These are phyloP conservation scores for Parnassius orleans DNA, from an alignment of 2,888 invertebrate species.

Conservation along the genomic window DNA sequence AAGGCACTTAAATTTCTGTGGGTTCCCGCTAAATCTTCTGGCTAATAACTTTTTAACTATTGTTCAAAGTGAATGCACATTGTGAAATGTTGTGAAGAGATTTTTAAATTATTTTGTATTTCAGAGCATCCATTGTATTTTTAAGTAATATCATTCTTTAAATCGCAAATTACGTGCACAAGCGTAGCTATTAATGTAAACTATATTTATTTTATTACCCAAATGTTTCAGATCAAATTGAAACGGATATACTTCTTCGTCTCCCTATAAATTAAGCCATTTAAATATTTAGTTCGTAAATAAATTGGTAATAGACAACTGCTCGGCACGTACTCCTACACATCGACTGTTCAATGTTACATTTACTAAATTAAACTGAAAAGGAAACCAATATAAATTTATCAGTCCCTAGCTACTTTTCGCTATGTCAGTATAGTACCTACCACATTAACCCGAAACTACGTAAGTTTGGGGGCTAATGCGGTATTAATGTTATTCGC, in stretches of 20 bases:
- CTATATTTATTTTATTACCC: too few species aligned
- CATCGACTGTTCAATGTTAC: slow-evolving; percentile 8
- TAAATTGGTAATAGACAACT: slow-evolving; percentile 1
- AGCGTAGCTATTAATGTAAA: too few species aligned
- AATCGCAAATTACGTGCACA: too few species aligned
- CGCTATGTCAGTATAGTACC: slow-evolving; percentile 21
- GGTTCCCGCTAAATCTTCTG: too few species aligned
- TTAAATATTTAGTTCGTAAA: slow-evolving; percentile 14
- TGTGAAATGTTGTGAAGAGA: too few species aligned
- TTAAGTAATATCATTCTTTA: too few species aligned
- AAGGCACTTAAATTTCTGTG: too few species aligned
- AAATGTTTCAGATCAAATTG: too few species aligned
- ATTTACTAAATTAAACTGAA: slow-evolving; percentile 12
- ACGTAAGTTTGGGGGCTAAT: slow-evolving; percentile 49
- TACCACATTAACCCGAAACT: slow-evolving; percentile 27
- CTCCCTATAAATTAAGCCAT: slow-evolving; percentile 10
- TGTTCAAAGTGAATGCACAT: too few species aligned
- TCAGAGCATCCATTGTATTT: too few species aligned
- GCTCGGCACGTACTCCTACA: slow-evolving; percentile 10
- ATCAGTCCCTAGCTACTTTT: slow-evolving; percentile 10
- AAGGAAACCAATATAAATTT: slow-evolving; percentile 22
- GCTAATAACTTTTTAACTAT: too few species aligned
- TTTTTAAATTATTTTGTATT: too few species aligned
- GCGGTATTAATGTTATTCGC: slow-evolving; percentile 65
- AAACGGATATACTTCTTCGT: neutral